Conservation (phyloP, 2,113 vertebrate genomes). For the Galbula dea region DNA sequence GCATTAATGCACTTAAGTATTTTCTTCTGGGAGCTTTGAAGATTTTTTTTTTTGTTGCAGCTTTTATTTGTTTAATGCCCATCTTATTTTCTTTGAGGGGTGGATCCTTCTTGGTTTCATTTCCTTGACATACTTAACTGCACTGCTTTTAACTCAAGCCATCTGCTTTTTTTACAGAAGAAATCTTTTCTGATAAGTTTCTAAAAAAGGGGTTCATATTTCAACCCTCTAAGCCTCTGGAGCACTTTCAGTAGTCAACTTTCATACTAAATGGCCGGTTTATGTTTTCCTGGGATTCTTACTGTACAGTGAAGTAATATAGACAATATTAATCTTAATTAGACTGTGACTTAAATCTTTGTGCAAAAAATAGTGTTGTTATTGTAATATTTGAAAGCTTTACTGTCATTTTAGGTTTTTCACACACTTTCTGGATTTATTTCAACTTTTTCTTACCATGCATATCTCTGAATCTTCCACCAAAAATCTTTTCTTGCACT, state of each 20-base stretch:
- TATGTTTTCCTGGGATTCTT: neutral
- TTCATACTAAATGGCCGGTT: neutral
- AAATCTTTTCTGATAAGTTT: neutral
- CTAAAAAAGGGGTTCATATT: neutral
- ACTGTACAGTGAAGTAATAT: neutral
- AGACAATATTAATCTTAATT: neutral
- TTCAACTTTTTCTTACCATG: fast-evolving
- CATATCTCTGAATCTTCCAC: neutral
- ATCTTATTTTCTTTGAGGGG: neutral
- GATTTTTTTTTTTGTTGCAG: neutral
- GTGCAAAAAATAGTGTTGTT: neutral
- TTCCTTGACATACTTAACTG: neutral
- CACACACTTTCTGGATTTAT: neutral
- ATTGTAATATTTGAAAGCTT: neutral
- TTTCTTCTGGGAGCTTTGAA: neutral
- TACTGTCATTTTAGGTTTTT: neutral
- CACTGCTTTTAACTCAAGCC: neutral
- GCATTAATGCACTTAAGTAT: neutral
- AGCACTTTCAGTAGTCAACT: neutral
- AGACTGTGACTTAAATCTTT: neutral
- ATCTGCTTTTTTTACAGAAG: neutral
- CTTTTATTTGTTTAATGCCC: neutral
- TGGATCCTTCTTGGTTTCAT: neutral
- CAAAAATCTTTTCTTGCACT: fast-evolving
- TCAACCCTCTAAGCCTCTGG: neutral